A percentile compares a stretch with the other conserved stretches of the same genome.
Evolutionary conservation across 2,797 vertebrate species (phyloP).

Genomic region (Pseudocheirus occidentalis): DNA sequence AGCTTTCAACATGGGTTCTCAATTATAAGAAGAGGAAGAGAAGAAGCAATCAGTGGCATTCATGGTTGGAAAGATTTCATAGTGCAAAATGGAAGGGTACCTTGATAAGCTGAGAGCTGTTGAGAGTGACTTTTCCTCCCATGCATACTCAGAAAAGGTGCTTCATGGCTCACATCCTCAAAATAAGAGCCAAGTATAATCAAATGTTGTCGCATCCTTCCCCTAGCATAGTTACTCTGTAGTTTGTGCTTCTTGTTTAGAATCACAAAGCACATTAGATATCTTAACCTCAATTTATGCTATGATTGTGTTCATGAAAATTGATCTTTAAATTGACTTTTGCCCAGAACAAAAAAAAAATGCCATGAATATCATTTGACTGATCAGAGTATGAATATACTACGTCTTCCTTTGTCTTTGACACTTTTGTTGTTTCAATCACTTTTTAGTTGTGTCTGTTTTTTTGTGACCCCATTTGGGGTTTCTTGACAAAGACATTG

Average conservation of each 20-base stretch:
- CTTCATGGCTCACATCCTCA: not conserved
- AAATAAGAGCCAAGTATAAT: not conserved
- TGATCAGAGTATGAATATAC: not conserved
- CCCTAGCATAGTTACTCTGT: not conserved
- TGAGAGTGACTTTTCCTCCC: constrained; percentile 34
- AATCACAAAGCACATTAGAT: not conserved
- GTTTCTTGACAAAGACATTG: too few relatives aligned
- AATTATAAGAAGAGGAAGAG: not conserved
- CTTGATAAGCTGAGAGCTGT: not conserved
- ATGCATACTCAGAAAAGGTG: not conserved
- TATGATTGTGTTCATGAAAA: not conserved
- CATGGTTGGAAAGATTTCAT: constrained; percentile 9
- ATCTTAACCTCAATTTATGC: not conserved
- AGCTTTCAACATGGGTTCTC: constrained; percentile 42
- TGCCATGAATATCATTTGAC: not conserved
- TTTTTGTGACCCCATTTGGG: too few relatives aligned
- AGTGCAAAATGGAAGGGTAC: not conserved
- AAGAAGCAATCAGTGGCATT: constrained; percentile 37
- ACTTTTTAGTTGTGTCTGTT: too few relatives aligned
- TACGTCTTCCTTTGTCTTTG: not conserved
- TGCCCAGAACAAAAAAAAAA: not conserved
- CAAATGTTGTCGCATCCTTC: not conserved
- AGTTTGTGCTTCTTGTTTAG: not conserved
- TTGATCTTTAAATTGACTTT: not conserved
- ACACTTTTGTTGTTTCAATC: not conserved